These are phyloP conservation scores for Seladonia tumulorum DNA, from an alignment of 2,888 invertebrate genomes.

Conservation along the genomic window DNA sequence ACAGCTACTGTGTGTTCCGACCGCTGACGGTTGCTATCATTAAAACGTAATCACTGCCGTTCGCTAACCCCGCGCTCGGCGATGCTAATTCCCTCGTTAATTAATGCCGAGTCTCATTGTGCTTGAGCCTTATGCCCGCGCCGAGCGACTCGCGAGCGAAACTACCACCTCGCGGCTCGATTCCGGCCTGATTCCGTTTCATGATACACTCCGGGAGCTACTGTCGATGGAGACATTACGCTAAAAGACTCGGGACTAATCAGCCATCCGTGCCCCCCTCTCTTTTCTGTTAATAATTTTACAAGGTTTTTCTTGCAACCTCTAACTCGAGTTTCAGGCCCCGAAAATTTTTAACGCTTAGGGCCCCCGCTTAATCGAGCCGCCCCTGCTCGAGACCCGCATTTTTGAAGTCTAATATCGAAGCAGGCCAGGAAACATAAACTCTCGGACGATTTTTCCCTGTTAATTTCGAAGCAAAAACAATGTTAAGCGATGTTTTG, in stretches of 20 bases:
- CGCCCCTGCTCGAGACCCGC: neutral
- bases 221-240: neutral
- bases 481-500: too few species aligned
- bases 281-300: too few species aligned
- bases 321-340: too few species aligned
- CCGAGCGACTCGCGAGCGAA: neutral
- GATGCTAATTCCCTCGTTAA: conserved; percentile 82
- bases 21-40: conserved; percentile 77
- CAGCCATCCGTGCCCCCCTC: too few species aligned
- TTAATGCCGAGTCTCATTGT: conserved; percentile 82
- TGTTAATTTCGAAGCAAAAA: too few species aligned
- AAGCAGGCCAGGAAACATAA: neutral
- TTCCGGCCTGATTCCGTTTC: conserved; percentile 9
- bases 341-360: too few species aligned
- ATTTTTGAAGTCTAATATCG: neutral
- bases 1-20: conserved; percentile 36
- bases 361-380: too few species aligned
- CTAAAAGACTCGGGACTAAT: too few species aligned
- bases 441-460: neutral
- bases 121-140: conserved; percentile 40
- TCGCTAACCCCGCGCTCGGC: conserved; percentile 73
- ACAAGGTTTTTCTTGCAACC: too few species aligned
- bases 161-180: neutral
- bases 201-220: neutral
- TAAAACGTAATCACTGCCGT: conserved; percentile 82